Conservation (phyloP, 2,888 invertebrate genomes). For the Phortica magna region DNA sequence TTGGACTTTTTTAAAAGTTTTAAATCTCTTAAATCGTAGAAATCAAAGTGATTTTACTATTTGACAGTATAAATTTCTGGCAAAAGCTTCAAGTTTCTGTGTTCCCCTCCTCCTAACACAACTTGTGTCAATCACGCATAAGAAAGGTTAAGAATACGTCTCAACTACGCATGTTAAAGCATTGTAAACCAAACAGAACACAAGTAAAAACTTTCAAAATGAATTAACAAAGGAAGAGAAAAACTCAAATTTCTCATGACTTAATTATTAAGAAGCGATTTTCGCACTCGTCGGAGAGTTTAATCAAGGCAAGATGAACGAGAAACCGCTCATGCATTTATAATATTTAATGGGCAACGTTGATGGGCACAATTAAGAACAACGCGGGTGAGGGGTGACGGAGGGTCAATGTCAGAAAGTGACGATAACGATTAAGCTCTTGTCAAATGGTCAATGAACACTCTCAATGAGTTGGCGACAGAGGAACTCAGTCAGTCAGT, state of each 20-base stretch:
- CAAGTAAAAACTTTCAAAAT: background rate
- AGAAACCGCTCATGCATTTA: background rate
- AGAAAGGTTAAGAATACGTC: no score
- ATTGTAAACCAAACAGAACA: background rate
- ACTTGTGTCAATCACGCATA: no score
- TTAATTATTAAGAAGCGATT: background rate
- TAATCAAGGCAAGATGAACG: background rate
- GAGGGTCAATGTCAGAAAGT: background rate
- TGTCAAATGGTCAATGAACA: conserved; percentile 64
- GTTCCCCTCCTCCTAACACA: no score
- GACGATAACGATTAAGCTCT: conserved; percentile 48
- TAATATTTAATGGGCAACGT: conserved; percentile 54
- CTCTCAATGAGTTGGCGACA: conserved; percentile 55
- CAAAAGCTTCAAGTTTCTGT: no score
- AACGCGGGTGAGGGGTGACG: background rate
- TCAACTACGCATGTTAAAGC: background rate
- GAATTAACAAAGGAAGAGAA: background rate
- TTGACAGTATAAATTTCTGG: no score
- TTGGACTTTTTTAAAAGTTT: no score
- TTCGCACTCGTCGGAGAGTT: background rate
- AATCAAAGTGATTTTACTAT: no score
- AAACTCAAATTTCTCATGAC: background rate
- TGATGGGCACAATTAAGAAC: background rate
- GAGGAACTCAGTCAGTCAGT: background rate
- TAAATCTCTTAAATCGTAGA: no score